These are phyloP conservation scores for Anguilla rostrata DNA, from an alignment of 2,113 vertebrate genomes.

Conservation along the genomic window DNA sequence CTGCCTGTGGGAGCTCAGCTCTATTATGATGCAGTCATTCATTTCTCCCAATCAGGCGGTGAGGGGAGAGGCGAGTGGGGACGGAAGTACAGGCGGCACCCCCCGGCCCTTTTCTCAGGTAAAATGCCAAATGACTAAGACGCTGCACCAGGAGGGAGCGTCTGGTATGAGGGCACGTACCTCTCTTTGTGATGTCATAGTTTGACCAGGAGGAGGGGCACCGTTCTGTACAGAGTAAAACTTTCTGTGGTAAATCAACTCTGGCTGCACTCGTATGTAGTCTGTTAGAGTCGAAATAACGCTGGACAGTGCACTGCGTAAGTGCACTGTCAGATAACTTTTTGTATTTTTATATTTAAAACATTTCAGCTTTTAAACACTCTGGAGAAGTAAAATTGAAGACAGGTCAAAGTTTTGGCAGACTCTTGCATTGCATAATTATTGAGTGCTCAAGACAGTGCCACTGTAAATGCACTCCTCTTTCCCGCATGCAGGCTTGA, in stretches of 20 bases:
- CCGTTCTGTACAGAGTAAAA: background rate
- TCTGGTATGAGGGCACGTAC: background rate
- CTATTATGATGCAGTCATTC: constrained; percentile 34
- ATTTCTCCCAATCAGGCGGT: constrained; percentile 23
- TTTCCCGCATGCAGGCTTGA: constrained; percentile 19
- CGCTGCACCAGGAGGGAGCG: background rate
- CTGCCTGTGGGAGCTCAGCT: constrained; percentile 26
- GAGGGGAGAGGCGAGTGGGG: background rate
- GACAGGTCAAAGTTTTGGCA: too few relatives aligned
- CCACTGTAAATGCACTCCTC: background rate
- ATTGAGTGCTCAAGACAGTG: background rate
- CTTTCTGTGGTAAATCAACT: too few relatives aligned
- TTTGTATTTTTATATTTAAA: too few relatives aligned
- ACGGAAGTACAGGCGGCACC: background rate
- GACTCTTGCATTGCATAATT: background rate
- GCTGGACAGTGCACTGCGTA: too few relatives aligned
- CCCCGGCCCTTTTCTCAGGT: constrained; percentile 44
- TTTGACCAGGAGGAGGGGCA: background rate
- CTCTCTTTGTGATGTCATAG: background rate
- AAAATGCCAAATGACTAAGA: constrained; percentile 26
- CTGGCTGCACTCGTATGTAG: too few relatives aligned
- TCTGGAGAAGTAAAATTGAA: too few relatives aligned
- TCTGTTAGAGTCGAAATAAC: too few relatives aligned
- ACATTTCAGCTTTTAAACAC: too few relatives aligned
- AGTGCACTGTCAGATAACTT: too few relatives aligned